Conservation (phyloP, 2,888 invertebrate species). For the Coleophora flavipennella region DNA sequence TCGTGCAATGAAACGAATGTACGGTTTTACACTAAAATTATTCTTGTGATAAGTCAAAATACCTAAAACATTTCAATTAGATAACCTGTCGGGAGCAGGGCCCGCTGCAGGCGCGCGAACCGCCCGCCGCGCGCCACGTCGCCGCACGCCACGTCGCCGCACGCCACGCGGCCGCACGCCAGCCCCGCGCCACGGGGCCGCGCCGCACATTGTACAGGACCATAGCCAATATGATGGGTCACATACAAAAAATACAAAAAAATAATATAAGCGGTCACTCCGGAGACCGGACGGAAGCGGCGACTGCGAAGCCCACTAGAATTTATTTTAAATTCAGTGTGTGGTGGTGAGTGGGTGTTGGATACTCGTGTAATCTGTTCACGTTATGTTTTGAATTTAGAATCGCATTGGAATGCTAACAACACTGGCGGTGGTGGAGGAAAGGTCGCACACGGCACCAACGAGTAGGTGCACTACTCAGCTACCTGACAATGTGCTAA, state of each 20-base stretch:
- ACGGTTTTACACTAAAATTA: no score
- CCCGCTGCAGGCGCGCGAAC: background rate
- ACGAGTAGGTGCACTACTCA: no score
- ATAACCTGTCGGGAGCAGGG: background rate
- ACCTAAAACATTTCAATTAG: no score
- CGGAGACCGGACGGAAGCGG: conserved; percentile 11
- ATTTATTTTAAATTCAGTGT: conserved; percentile 11
- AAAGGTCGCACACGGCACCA: no score
- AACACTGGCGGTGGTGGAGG: no score
- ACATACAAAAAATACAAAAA: conserved; percentile 13
- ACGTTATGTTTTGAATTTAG: no score
- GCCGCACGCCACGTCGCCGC: no score
- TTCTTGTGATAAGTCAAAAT: no score
- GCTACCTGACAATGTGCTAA: no score
- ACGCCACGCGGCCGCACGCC: background rate
- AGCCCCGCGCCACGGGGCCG: background rate
- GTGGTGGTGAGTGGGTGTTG: background rate
- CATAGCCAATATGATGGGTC: conserved; percentile 35
- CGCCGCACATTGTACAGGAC: conserved; percentile 41
- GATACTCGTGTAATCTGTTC: no score
- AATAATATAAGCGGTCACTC: conserved; percentile 14
- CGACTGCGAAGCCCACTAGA: conserved; percentile 35
- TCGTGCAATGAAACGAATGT: no score
- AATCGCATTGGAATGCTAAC: no score
- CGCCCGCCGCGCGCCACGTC: background rate